Evolutionary conservation across 2,113 vertebrate species (phyloP), one percentile per base, ranked within the genome.

Genomic region (Esox niger): DNA sequence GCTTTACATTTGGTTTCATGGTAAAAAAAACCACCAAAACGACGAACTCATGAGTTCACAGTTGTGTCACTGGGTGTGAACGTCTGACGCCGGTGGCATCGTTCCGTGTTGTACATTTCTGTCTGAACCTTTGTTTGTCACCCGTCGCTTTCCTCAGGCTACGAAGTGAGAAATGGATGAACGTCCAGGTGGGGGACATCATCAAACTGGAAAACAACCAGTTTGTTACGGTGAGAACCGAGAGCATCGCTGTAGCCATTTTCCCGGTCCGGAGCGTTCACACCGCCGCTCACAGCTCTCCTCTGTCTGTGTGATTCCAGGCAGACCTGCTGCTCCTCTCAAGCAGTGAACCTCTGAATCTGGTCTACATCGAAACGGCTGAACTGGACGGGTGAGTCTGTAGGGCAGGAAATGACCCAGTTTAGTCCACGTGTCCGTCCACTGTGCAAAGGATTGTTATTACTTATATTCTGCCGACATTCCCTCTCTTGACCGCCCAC

Each of bases 141-240:
- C 9, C 46, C 68, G 46, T 64, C 35, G 74, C 6, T 70, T 17
- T 79, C 30, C 90, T 79, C 83, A 99, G 97, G 80, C 79, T 98
- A 49, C 85, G 84, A 32, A 91, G 90, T 1, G 92, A 96, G 68
- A 96, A 94, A 87, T 98, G 96, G 97, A 96, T 95, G 95, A 91
- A 96, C 47, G 84, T 99, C 52, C 93, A 96, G 88, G 96, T 98
- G 26, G 97, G 97, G 46, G 95, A 98, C 87, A 94, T 98, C 87
- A 94, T 98, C 89, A 98, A 94, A 80, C 85, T 99, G 83, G 92
- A 96, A 82, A 98, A 97, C 88, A 95, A 98, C 79, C 93, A 95
- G 84, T 93, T 93, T 82, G 95, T 98, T 54, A 95, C 94, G 0
- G 97, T 98, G 73, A 95, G 96, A 52, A 57, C 17, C 13, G 21